Evolutionary conservation across 2,888 invertebrate species (phyloP).

Genomic region (Pocota personata): DNA sequence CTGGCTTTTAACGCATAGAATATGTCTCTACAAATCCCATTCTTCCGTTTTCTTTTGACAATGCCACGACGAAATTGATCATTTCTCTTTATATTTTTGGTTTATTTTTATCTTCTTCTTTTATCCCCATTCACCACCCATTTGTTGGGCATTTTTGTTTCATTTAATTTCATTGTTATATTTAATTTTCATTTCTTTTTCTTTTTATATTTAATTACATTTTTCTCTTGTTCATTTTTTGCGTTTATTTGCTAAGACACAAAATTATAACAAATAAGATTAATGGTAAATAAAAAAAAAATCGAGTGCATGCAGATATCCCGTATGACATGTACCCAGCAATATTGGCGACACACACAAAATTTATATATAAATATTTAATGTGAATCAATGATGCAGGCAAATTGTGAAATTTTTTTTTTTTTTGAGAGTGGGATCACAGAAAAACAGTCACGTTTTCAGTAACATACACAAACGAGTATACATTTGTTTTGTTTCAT

Average conservation of each 20-base stretch:
- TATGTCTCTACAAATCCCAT: not conserved
- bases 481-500: conserved; percentile 37
- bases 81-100: conserved; percentile 33
- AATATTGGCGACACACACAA: conserved; percentile 75
- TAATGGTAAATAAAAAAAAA: conserved; percentile 15
- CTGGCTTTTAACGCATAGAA: not conserved
- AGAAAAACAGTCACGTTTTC: conserved; percentile 60
- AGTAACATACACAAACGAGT: conserved; percentile 62
- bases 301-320: conserved; percentile 73
- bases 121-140: conserved; percentile 14
- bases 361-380: conserved; percentile 69
- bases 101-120: conserved; percentile 34
- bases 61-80: conserved; percentile 58
- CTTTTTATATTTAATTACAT: conserved; percentile 30
- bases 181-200: conserved; percentile 18
- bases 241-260: conserved; percentile 27
- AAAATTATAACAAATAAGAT: conserved; percentile 14
- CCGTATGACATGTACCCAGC: conserved; percentile 78
- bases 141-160: not conserved
- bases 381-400: conserved; percentile 72
- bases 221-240: conserved; percentile 25
- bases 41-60: conserved; percentile 11
- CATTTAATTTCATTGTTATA: not conserved
- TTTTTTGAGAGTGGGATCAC: conserved; percentile 63
- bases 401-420: conserved; percentile 58